A percentile compares a stretch with the other conserved stretches of the same genome.
Conservation (phyloP, 2,888 invertebrate genomes). For the Drosophila monieri region DNA sequence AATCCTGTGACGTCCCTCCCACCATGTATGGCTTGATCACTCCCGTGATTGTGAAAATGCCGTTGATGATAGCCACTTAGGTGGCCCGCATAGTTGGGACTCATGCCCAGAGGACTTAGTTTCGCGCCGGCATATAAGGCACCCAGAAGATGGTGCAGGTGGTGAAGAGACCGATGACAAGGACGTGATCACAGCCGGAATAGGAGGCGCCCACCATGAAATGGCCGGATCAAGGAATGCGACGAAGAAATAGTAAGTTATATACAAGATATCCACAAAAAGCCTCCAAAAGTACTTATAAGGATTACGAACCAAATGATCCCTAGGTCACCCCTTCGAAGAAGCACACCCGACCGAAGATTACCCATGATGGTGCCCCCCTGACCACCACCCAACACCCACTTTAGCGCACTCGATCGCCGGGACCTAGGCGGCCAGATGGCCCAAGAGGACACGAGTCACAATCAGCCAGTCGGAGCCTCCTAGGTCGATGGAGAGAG, state of each 20-base stretch:
- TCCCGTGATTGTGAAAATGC: too few relatives aligned
- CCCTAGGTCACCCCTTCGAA: too few relatives aligned
- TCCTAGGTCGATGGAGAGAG: conserved; percentile 87
- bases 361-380: conserved; percentile 87
- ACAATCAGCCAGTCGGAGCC: conserved; percentile 89
- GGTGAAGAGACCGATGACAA: conserved; percentile 87
- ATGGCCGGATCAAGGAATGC: conserved; percentile 90
- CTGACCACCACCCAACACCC: conserved; percentile 91
- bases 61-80: too few relatives aligned
- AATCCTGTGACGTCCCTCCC: too few relatives aligned
- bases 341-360: conserved; percentile 87
- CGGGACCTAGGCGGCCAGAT: conserved; percentile 93
- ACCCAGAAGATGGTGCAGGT: conserved; percentile 89
- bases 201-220: conserved; percentile 89
- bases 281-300: conserved; percentile 83
- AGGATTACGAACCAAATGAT: conserved; percentile 86
- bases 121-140: conserved; percentile 89
- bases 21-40: too few relatives aligned
- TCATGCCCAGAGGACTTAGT: conserved; percentile 88
- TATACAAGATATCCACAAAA: background rate
- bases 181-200: conserved; percentile 87
- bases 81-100: too few relatives aligned
- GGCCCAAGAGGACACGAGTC: conserved; percentile 90
- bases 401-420: conserved; percentile 90
- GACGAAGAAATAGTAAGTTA: conserved; percentile 84